Percentiles rank a stretch among this genome's conserved stretches.
Conservation (phyloP, 2,113 vertebrate species). For the Coturnix japonica region DNA sequence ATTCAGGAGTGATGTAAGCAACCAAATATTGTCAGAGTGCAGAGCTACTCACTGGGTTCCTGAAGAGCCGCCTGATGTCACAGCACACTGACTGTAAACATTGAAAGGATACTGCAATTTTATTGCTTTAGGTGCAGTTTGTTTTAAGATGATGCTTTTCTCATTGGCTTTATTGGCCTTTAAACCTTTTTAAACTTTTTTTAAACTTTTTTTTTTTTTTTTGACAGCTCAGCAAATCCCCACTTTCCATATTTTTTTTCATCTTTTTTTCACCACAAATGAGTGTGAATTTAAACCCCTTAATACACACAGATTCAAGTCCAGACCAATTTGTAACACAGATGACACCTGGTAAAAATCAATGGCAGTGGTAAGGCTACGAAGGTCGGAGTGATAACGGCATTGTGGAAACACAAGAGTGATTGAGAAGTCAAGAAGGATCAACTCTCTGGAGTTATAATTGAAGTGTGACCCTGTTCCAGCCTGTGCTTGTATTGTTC, state of each 20-base stretch:
- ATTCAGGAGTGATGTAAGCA: background rate
- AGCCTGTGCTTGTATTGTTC: slow-evolving; percentile 30
- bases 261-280: background rate
- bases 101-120: slow-evolving; percentile 41
- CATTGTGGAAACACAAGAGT: slow-evolving; percentile 31
- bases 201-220: background rate
- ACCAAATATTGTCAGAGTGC: background rate
- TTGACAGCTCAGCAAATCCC: slow-evolving; percentile 54
- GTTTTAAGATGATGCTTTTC: background rate
- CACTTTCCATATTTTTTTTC: background rate
- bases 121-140: background rate
- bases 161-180: slow-evolving; percentile 49
- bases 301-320: slow-evolving; percentile 62
- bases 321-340: slow-evolving; percentile 66
- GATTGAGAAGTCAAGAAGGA: slow-evolving; percentile 36
- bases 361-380: slow-evolving; percentile 43
- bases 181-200: slow-evolving; percentile 41
- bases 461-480: slow-evolving; percentile 26
- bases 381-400: slow-evolving; percentile 68
- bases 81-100: background rate
- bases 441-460: slow-evolving; percentile 26
- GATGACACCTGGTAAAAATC: slow-evolving; percentile 71
- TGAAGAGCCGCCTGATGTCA: slow-evolving; percentile 14
- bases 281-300: slow-evolving; percentile 69
- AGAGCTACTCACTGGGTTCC: background rate